Conservation (phyloP, 2,888 invertebrate species). For the Loripinus fragilis region DNA sequence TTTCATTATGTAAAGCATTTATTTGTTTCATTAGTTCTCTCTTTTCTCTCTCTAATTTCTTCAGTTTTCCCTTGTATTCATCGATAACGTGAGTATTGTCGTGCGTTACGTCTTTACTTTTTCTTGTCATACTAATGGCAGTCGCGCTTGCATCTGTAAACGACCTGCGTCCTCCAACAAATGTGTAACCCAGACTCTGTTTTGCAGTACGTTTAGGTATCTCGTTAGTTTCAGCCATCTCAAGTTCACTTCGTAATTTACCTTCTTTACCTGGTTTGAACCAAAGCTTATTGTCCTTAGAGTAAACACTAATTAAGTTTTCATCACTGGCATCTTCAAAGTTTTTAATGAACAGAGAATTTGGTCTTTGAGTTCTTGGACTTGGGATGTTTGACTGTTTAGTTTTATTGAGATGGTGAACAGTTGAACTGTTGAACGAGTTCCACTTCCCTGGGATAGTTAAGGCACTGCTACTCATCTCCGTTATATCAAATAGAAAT, state of each 20-base stretch:
- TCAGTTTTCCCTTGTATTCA: conserved; percentile 9
- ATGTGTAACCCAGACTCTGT: background rate
- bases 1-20: conserved; percentile 39
- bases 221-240: background rate
- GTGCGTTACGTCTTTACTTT: background rate
- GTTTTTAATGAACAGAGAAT: no score
- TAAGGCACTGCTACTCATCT: conserved; percentile 46
- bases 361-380: no score
- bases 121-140: background rate
- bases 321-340: background rate
- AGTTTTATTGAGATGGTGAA: background rate
- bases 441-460: conserved; percentile 43
- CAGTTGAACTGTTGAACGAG: conserved; percentile 5
- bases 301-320: background rate
- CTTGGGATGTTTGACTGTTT: background rate
- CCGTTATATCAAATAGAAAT: no score
- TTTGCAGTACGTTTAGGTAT: background rate
- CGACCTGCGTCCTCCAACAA: background rate
- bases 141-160: background rate
- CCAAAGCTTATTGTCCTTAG: background rate
- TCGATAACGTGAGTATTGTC: background rate
- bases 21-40: conserved; percentile 30
- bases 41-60: conserved; percentile 41
- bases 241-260: no score
- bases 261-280: background rate